Evolutionary conservation across 2,888 invertebrate genomes (phyloP).

Genomic region (Sphaeridia pumilis): DNA sequence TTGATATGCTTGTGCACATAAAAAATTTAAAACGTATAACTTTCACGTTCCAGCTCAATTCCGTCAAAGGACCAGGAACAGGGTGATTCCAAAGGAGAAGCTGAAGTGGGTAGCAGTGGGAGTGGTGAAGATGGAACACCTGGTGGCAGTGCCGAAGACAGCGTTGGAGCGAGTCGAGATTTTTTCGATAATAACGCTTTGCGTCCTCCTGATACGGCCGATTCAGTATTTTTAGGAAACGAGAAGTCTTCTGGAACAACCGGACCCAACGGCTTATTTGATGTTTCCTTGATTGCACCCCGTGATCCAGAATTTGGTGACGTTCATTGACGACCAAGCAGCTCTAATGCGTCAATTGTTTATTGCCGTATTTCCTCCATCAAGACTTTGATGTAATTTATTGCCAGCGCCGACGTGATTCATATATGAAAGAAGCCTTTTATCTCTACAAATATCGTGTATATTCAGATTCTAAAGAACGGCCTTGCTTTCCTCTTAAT

Average conservation of each 20-base stretch:
- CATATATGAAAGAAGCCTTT: no score
- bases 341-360: no score
- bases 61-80: constrained; percentile 4
- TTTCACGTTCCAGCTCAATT: constrained; percentile 5
- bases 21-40: neutral
- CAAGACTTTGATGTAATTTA: no score
- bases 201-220: neutral
- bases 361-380: no score
- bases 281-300: constrained; percentile 10
- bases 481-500: no score
- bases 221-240: neutral
- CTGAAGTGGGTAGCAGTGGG: neutral
- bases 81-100: neutral
- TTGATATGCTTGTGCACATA: no score
- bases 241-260: constrained; percentile 6
- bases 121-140: constrained; percentile 1
- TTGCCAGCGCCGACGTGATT: no score
- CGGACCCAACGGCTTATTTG: constrained; percentile 10
- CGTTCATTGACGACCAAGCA: no score
- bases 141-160: neutral
- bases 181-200: neutral
- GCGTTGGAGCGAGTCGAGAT: neutral
- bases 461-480: no score
- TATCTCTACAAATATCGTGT: no score
- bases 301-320: constrained; percentile 4